These are phyloP conservation scores for Tetragonula clypearis DNA, from an alignment of 1,140 invertebrate species.

Conservation along the genomic window DNA sequence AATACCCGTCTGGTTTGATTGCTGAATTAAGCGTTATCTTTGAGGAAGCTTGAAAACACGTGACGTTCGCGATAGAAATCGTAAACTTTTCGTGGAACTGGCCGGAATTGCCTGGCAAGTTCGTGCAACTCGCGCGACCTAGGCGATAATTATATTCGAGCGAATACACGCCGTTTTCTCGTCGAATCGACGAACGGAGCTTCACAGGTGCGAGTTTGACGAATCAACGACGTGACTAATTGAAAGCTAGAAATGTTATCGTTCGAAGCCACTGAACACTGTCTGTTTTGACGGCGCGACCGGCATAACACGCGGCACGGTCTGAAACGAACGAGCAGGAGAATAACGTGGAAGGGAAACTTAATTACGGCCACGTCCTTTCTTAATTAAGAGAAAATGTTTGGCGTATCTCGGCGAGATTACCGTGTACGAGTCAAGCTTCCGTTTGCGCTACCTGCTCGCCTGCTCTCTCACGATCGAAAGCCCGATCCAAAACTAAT, in stretches of 20 bases:
- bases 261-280: neutral
- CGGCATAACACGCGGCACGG: neutral
- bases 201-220: neutral
- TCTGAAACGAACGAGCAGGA: constrained; percentile 28
- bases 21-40: constrained; percentile 35
- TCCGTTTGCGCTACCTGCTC: constrained; percentile 59
- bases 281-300: constrained; percentile 35
- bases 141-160: neutral
- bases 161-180: neutral
- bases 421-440: constrained; percentile 62
- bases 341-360: constrained; percentile 61
- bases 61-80: neutral
- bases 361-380: constrained; percentile 71
- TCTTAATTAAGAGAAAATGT: constrained; percentile 76
- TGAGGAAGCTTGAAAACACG: neutral
- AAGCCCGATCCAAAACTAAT: constrained; percentile 64
- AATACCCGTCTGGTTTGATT: constrained; percentile 31
- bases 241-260: neutral
- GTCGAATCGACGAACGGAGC: neutral
- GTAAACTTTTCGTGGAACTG: neutral
- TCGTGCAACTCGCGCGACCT: neutral
- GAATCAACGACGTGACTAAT: neutral
- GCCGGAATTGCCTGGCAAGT: neutral
- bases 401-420: constrained; percentile 67
- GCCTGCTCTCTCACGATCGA: constrained; percentile 66